phyloP scores from a whole-genome alignment of 2,797 vertebrate species.

The Neoniphon sammara region DNA sequence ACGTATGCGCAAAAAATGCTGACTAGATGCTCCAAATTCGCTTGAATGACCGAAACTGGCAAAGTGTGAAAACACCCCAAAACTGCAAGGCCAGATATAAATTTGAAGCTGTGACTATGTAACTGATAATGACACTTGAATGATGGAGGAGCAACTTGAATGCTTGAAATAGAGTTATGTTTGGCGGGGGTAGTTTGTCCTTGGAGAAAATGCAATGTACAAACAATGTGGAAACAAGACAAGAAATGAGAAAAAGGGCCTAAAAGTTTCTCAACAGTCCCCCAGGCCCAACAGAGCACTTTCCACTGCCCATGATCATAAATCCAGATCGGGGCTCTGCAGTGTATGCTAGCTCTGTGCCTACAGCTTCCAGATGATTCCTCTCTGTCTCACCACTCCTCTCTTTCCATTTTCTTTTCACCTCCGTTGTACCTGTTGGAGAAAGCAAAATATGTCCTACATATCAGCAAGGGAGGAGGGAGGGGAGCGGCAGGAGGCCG shows the following conservation, averaged over 20 bases:
- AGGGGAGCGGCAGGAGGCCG: conserved; percentile 39
- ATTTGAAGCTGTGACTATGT: conserved; percentile 6
- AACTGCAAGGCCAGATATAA: neutral
- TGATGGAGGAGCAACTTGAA: conserved; percentile 40
- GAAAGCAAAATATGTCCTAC: conserved; percentile 61
- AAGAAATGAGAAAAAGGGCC: conserved; percentile 58
- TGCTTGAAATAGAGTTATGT: conserved; percentile 43
- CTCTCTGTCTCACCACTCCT: conserved; percentile 40
- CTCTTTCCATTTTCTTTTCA: conserved; percentile 48
- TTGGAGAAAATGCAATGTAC: conserved; percentile 55
- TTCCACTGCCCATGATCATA: conserved; percentile 67
- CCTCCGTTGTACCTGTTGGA: conserved; percentile 62
- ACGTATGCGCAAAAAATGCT: conserved; percentile 29
- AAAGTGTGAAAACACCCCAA: conserved; percentile 19
- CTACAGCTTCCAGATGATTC: conserved; percentile 50
- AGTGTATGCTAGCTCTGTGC: conserved; percentile 50
- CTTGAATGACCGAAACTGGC: conserved; percentile 11
- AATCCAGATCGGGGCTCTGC: conserved; percentile 71
- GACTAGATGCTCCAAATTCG: conserved; percentile 16
- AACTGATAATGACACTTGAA: conserved; percentile 15
- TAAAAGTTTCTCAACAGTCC: conserved; percentile 56
- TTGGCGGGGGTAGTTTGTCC: conserved; percentile 47
- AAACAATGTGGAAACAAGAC: conserved; percentile 61
- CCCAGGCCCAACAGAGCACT: conserved; percentile 51
- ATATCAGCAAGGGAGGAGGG: conserved; percentile 63